Evolutionary conservation across 2,888 invertebrate genomes (phyloP), one percentile per base, ranked within the genome.

Genomic region (Agriopis aurantiaria): DNA sequence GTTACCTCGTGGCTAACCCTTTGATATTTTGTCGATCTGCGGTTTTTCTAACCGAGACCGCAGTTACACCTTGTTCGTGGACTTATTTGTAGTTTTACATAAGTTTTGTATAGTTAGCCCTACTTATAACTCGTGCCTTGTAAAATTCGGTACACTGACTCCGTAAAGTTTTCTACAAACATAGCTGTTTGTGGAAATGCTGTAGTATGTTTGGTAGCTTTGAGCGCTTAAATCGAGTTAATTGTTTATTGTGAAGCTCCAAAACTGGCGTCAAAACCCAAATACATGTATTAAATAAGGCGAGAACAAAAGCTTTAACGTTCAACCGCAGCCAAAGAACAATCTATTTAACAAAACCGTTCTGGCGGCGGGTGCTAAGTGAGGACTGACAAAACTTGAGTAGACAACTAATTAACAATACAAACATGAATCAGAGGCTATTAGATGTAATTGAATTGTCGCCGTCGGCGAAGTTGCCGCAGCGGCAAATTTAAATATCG

Each of bases 401-500:
- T 88, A 88, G 86, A 85, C 88, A 88, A 93, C 92, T 93, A 93
- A 94, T 94, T 94, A 93, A 91, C 91, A 91, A 92, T 93, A 93
- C 93, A 94, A 94, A 93, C 93, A 93, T 93, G 93, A 94, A 94
- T 94, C 93, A 93, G 92, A 85, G 91, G 92, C 93, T 93, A 94
- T 94, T 93, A 93, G 91, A 92, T 92, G 91, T 94, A 94, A 93
- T 94, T 93, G 92, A 93, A 94, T 93, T 90, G 90, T 88, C 92
- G 90, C 88, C 83, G 91, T 87, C 88, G 88, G 90, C 87, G 86
- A 89, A 92, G 90, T 91, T 92, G 87, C 83, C 85, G 88, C 90
- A 86, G 85, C 85, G 85, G 85, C 85, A 84, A 92, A 93, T 93
- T 93, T 93, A 93, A 93, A 93, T 93, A 92, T 93, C 89, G 84